Base-by-base conservation (phyloP, 2,113 vertebrate species). In the Ornithorhynchus anatinus region DNA sequence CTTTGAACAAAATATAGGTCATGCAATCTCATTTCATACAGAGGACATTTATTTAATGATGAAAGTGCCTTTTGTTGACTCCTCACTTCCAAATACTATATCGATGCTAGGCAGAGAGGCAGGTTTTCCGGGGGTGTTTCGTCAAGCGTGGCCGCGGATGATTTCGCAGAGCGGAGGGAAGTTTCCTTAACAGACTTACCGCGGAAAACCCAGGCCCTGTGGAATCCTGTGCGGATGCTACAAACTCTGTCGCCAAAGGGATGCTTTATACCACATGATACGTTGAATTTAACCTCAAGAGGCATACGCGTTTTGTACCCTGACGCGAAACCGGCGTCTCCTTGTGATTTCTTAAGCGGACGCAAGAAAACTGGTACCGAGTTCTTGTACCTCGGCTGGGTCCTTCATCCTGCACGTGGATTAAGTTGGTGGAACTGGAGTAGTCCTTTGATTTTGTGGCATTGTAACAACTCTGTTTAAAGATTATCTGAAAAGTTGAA, bases 51-150 rank as follows among this genome's bases (percentile, higher is more conserved):
- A 93, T 94, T 93, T 93, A 93, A 94, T 89, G 91, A 95, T 93
- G 94, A 97, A 99, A 99, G 97, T 98, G 97, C 97, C 98, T 98
- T 95, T 94, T 92, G 92, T 93, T 94, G 91, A 94, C 92, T 94
- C 91, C 87, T 92, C 86, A 91, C 85, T 93, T 98, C 94, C 95
- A 96, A 95, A 97, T 95, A 92, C 89, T 94, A 93, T 90, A 92
- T 95, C 94, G 96, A 94, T 91, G 94, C 88, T 94, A 96, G 96
- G 95, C 94, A 95, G 96, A 91, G 93, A 94, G 95, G 92, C 94
- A 96, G 92, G 85, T 84, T 89, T 83, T 92, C 89, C 85, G 85
- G 77, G 92, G 89, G 94, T 91, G 77, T 91, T 72, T 89, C 85
- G 81, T 92, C 88, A 88, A 89, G 85, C 88, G 62, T 92, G 91